phyloP scores from a whole-genome alignment of 2,888 invertebrate species.

The Adineta ricciae region DNA sequence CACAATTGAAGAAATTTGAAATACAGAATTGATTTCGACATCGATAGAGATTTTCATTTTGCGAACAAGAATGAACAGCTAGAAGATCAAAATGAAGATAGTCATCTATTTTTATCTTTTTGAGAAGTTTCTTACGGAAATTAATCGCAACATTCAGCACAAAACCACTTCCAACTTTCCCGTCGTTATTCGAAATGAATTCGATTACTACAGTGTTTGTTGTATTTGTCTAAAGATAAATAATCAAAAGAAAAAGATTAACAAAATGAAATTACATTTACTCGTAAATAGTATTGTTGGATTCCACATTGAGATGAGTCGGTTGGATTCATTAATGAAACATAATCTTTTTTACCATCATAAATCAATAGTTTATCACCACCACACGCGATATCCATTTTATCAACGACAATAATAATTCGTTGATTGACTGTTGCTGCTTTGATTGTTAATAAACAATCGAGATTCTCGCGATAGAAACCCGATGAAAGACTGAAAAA shows the following conservation, averaged over 20 bases:
- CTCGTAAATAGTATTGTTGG: neutral
- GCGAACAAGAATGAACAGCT: neutral
- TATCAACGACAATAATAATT: conserved; percentile 1
- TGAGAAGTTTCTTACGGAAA: neutral
- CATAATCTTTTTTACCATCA: neutral
- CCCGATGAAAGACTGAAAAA: neutral
- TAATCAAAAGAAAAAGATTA: too few species aligned
- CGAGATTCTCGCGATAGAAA: neutral
- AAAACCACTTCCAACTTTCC: neutral
- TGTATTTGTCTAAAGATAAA: neutral
- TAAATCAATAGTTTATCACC: conserved; percentile 3
- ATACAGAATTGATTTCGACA: neutral
- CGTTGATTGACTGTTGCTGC: neutral
- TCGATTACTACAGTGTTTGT: neutral
- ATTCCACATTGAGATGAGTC: neutral
- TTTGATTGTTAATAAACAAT: conserved; percentile 13
- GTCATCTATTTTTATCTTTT: too few species aligned
- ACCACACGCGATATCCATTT: neutral
- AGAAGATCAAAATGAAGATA: neutral
- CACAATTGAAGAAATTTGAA: neutral
- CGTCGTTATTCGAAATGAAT: neutral
- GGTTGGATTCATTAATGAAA: neutral
- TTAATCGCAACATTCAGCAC: neutral
- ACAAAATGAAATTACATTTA: neutral
- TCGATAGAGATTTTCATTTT: neutral